Percentiles rank a stretch among this genome's conserved stretches.
These are phyloP conservation scores for Lasioglossum pauxillum DNA, from an alignment of 2,888 invertebrate species.

Conservation along the genomic window DNA sequence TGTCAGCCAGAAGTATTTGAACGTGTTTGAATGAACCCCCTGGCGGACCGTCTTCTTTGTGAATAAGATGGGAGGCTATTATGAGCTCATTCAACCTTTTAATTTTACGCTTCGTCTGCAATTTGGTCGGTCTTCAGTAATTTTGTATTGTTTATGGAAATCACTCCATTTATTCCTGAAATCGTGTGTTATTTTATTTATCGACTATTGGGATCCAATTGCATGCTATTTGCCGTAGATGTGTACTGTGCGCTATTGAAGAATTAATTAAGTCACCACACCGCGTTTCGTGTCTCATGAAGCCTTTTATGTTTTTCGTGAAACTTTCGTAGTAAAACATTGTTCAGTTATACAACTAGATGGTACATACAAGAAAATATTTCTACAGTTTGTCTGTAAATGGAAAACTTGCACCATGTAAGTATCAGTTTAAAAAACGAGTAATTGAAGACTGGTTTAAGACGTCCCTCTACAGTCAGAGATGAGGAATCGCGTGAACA, in stretches of 20 bases:
- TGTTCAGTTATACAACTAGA: too few species aligned
- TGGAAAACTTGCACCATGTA: not conserved
- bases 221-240: not conserved
- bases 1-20: constrained; percentile 4
- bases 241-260: not conserved
- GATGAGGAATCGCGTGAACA: not conserved
- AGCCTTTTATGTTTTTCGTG: not conserved
- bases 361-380: too few species aligned
- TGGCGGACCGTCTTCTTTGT: not conserved
- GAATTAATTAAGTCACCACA: constrained; percentile 21
- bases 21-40: not conserved
- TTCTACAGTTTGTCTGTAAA: not conserved
- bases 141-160: not conserved
- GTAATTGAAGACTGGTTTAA: not conserved
- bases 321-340: too few species aligned
- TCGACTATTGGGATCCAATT: not conserved
- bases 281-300: not conserved
- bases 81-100: not conserved
- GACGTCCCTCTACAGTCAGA: not conserved
- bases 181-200: not conserved
- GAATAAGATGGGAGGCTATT: constrained; percentile 3
- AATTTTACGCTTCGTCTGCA: not conserved
- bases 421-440: not conserved
- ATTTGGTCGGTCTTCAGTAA: not conserved
- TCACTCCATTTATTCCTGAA: not conserved